A percentile compares a stretch with the other conserved stretches of the same genome.
Conservation (phyloP, 2,113 vertebrate genomes). For the Lepus europaeus region DNA sequence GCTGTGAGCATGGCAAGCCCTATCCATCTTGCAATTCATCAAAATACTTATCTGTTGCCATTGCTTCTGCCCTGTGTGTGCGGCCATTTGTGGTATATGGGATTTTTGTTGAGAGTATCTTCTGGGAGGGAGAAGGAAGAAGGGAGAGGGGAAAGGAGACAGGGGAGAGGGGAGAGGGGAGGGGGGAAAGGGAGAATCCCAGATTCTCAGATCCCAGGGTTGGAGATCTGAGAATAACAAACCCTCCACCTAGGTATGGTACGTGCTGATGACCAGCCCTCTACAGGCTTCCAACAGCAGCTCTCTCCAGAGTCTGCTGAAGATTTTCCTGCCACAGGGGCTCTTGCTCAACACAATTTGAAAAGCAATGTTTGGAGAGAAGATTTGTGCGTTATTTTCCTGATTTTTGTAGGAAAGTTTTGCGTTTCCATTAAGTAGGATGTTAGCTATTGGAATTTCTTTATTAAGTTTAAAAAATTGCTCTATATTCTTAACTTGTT, state of each 20-base stretch:
- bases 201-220: conserved; percentile 20
- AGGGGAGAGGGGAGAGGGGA: too few relatives aligned
- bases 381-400: background rate
- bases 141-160: background rate
- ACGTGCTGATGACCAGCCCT: conserved; percentile 72
- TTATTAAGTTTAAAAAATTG: background rate
- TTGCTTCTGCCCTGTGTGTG: conserved; percentile 74
- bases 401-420: background rate
- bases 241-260: conserved; percentile 79
- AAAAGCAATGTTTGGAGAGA: background rate
- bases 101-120: conserved; percentile 72
- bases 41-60: conserved; percentile 83
- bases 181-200: too few relatives aligned
- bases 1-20: conserved; percentile 80
- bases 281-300: conserved; percentile 39
- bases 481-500: background rate
- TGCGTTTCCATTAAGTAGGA: background rate
- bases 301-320: conserved; percentile 49
- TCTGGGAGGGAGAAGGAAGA: conserved; percentile 51
- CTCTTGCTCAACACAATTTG: background rate
- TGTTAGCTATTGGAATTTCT: background rate
- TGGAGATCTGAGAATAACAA: conserved; percentile 77
- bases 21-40: conserved; percentile 85
- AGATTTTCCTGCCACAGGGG: conserved; percentile 46
- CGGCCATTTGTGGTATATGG: conserved; percentile 64